Base-by-base conservation (phyloP, 2,797 vertebrate species). In the Vireo griseus region DNA sequence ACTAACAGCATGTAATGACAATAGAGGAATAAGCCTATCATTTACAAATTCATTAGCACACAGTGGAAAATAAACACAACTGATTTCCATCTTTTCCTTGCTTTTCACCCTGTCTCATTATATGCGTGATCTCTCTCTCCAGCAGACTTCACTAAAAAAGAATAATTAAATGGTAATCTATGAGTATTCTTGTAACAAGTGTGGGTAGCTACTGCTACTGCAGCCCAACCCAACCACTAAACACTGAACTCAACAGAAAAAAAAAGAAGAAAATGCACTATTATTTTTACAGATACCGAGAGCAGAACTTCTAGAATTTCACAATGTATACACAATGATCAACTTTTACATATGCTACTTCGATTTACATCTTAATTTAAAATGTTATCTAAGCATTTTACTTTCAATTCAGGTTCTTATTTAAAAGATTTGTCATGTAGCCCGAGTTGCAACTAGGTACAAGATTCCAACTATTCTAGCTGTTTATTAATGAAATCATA, bases 91-190 rank as follows among this genome's bases (percentile, higher is more conserved):
- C 8, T 71, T 86, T 74, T 26, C 42, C 45, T 67, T 65, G 6
- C 51, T 88, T 55, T 92, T 85, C 72, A 87, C 63, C 44, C 48
- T 11, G 17, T 20, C 18, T 67, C 52, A 52, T 63, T 82, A 58
- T 28, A 44, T 4, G 31, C 48, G 37, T 13, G 16, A 90, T 71
- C 19, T 72, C 28, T 63, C 80, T 82, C 37, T 58, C 45, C 78
- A 52, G 33, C 44, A 71, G 63, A 67, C 52, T 80, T 85, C 63
- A 45, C 51, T 71, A 63, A 73, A 67, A 82, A 83, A 93, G 59
- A 92, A 58, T 44, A 93, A 91, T 87, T 88, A 93, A 90, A 92
- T 37, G 33, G 44, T 67, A 94, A 88, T 79, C 51, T 48, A 12
- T 16, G 40, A 84, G 44, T 66, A 73, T 52, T 84, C 57, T 67